A percentile compares a stretch with the other conserved stretches of the same genome.
phyloP scores from a whole-genome alignment of 2,113 vertebrate genomes.

The Cyanoliseus patagonus region DNA sequence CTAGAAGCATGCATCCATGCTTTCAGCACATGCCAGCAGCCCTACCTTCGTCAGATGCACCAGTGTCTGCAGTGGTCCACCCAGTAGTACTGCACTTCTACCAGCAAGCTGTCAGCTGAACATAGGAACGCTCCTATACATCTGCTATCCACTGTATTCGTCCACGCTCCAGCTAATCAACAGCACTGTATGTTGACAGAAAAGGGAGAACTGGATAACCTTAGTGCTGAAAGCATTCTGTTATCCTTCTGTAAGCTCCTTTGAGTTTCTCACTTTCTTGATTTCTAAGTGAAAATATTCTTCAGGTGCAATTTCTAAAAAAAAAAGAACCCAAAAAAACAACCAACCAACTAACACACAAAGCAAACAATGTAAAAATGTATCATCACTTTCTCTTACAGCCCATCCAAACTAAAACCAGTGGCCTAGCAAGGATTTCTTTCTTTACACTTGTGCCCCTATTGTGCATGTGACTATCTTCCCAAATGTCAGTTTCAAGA shows the following conservation, averaged over 20 bases:
- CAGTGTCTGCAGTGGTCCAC: neutral
- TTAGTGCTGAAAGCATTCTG: neutral
- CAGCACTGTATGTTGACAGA: neutral
- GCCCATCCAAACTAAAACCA: neutral
- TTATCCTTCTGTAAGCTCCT: neutral
- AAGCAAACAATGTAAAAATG: neutral
- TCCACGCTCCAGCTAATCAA: neutral
- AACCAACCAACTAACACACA: neutral
- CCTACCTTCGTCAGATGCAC: neutral
- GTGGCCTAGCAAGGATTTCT: neutral
- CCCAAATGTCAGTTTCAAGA: neutral
- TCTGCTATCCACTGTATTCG: fast-evolving
- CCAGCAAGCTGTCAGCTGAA: neutral
- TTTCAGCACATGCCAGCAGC: neutral
- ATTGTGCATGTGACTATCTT: neutral
- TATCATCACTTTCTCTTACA: neutral
- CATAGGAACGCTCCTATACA: fast-evolving
- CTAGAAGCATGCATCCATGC: neutral
- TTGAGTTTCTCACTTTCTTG: neutral
- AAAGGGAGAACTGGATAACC: neutral
- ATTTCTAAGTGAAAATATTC: neutral
- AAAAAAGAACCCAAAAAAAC: neutral
- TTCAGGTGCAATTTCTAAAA: neutral
- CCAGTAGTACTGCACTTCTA: neutral
- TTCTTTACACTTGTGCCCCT: neutral